phyloP scores from a whole-genome alignment of 2,888 invertebrate species.

The Chymomyza amoena region DNA sequence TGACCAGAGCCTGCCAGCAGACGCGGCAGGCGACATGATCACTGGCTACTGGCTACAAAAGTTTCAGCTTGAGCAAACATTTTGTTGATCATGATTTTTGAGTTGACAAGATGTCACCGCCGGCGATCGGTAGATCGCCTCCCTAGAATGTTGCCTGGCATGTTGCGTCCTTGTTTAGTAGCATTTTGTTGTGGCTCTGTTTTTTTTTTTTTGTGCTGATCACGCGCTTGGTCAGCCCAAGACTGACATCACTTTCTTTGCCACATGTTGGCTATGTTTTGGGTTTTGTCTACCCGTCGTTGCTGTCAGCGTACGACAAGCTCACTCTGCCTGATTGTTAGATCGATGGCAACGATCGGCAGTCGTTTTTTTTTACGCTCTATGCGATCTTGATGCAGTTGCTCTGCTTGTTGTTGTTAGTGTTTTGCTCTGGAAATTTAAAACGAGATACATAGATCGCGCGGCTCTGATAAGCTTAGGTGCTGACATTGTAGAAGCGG shows the following conservation, averaged over 20 bases:
- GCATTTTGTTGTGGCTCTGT: constrained; percentile 43
- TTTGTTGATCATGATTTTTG: constrained; percentile 73
- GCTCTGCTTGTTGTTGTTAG: neutral
- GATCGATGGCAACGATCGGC: constrained; percentile 40
- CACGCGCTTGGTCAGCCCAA: neutral
- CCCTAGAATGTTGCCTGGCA: constrained; percentile 62
- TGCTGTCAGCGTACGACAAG: constrained; percentile 26
- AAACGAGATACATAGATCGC: constrained; percentile 56
- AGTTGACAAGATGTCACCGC: constrained; percentile 71
- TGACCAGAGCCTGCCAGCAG: constrained; percentile 12
- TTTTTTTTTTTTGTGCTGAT: constrained; percentile 3
- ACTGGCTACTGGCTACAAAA: neutral
- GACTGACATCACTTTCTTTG: constrained; percentile 14
- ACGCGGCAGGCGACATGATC: neutral
- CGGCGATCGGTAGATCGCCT: constrained; percentile 48
- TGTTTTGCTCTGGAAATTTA: constrained; percentile 39
- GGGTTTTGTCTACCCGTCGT: constrained; percentile 39
- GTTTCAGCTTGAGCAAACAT: constrained; percentile 32
- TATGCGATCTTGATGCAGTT: neutral
- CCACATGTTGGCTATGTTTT: constrained; percentile 11
- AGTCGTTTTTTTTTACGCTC: constrained; percentile 16
- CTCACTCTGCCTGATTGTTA: constrained; percentile 24
- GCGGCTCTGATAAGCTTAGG: constrained; percentile 58
- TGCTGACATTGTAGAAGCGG: constrained; percentile 5
- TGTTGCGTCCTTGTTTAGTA: constrained; percentile 70